Evolutionary conservation across 2,888 invertebrate genomes (phyloP).

Genomic region (Thecocarcelia acutangulata): DNA sequence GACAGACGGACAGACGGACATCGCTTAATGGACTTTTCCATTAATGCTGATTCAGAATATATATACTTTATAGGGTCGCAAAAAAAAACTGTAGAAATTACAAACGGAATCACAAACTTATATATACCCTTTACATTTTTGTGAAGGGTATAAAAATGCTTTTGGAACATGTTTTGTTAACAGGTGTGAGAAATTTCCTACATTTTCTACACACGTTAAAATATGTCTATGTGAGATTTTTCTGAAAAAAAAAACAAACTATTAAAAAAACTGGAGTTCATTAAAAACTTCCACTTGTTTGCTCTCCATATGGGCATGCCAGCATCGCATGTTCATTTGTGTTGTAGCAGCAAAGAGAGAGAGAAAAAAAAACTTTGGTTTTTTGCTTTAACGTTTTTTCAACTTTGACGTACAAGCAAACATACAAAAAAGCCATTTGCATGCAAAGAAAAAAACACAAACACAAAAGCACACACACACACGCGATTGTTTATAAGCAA

Average conservation of each 20-base stretch:
- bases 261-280: conserved; percentile 26
- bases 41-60: too few species aligned
- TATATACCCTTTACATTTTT: too few species aligned
- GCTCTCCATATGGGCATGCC: conserved; percentile 24
- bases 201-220: too few species aligned
- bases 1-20: too few species aligned
- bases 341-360: background rate
- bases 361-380: background rate
- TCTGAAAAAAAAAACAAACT: background rate
- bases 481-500: conserved; percentile 43
- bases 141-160: too few species aligned
- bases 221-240: background rate
- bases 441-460: background rate
- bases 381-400: background rate
- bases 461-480: too few species aligned
- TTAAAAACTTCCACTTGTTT: conserved; percentile 61
- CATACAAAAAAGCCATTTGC: background rate
- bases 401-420: background rate
- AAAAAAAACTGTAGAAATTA: too few species aligned
- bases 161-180: too few species aligned
- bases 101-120: too few species aligned
- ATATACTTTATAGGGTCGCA: too few species aligned
- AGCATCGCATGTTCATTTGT: background rate
- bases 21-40: too few species aligned
- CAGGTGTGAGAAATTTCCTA: too few species aligned